Evolutionary conservation across 2,888 invertebrate species (phyloP).

Genomic region (Aleiodes testaceus): DNA sequence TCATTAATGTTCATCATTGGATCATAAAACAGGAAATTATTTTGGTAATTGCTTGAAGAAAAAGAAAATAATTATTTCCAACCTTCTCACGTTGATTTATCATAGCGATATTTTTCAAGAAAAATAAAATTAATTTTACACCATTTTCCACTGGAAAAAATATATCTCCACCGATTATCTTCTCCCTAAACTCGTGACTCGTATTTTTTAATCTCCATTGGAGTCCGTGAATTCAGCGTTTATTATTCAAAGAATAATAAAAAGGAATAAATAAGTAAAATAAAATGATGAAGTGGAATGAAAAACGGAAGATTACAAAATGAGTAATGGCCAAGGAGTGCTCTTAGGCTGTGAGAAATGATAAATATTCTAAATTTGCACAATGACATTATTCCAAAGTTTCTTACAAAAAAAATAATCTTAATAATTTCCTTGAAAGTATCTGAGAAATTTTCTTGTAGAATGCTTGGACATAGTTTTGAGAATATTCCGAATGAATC

Average conservation of each 20-base stretch:
- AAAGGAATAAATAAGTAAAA: too few relatives aligned
- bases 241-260: too few relatives aligned
- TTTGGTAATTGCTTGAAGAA: too few relatives aligned
- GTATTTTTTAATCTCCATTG: constrained; percentile 31
- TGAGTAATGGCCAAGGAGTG: too few relatives aligned
- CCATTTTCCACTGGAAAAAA: constrained; percentile 12
- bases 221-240: neutral
- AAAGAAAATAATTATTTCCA: too few relatives aligned
- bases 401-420: neutral
- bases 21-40: neutral
- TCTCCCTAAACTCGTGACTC: constrained; percentile 10
- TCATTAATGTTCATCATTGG: constrained; percentile 17
- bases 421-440: constrained; percentile 54
- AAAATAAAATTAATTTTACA: constrained; percentile 43
- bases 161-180: constrained; percentile 8
- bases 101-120: constrained; percentile 69
- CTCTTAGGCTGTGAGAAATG: too few relatives aligned
- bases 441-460: constrained; percentile 59
- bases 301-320: too few relatives aligned
- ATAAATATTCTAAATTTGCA: too few relatives aligned
- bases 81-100: constrained; percentile 71
- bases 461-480: constrained; percentile 66
- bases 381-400: too few relatives aligned
- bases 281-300: too few relatives aligned
- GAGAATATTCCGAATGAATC: constrained; percentile 39